Evolutionary conservation across 2,888 invertebrate species (phyloP).

Genomic region (Drosophila subquinaria): DNA sequence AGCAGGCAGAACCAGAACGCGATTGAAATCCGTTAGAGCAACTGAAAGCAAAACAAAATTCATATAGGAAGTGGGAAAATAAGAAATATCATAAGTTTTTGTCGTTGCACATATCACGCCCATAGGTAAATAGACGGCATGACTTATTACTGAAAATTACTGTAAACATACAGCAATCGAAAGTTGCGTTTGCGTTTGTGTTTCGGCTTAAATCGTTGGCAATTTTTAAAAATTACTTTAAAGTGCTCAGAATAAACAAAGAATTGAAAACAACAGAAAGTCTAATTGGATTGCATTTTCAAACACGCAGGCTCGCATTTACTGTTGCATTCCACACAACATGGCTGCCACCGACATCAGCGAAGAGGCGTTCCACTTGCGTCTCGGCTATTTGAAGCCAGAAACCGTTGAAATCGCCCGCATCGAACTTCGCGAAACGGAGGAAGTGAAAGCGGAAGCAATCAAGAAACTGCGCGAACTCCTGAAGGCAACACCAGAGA

Average conservation of each 20-base stretch:
- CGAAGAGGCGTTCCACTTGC: constrained; percentile 87
- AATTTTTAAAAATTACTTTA: constrained; percentile 16
- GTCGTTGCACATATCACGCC: constrained; percentile 43
- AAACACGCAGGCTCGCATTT: constrained; percentile 61
- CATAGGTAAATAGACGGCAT: constrained; percentile 60
- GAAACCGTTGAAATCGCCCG: constrained; percentile 88
- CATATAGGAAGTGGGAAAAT: neutral
- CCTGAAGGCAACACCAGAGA: constrained; percentile 89
- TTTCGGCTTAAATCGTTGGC: constrained; percentile 12
- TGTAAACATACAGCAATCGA: constrained; percentile 31
- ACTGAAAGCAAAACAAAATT: constrained; percentile 12
- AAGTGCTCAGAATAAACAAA: constrained; percentile 18
- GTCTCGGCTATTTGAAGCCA: constrained; percentile 87
- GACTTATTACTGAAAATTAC: constrained; percentile 56
- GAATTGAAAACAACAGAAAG: constrained; percentile 7
- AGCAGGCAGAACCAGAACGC: constrained; percentile 69
- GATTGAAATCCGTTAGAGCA: constrained; percentile 51
- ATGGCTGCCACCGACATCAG: constrained; percentile 82
- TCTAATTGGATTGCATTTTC: constrained; percentile 49
- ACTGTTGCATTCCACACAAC: constrained; percentile 27
- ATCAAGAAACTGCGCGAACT: constrained; percentile 88
- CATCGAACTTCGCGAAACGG: constrained; percentile 90
- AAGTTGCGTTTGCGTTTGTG: constrained; percentile 19
- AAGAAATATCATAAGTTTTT: constrained; percentile 15
- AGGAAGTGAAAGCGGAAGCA: constrained; percentile 89